Evolutionary conservation across 2,888 invertebrate species (phyloP).

Genomic region (Tipula helvola): DNA sequence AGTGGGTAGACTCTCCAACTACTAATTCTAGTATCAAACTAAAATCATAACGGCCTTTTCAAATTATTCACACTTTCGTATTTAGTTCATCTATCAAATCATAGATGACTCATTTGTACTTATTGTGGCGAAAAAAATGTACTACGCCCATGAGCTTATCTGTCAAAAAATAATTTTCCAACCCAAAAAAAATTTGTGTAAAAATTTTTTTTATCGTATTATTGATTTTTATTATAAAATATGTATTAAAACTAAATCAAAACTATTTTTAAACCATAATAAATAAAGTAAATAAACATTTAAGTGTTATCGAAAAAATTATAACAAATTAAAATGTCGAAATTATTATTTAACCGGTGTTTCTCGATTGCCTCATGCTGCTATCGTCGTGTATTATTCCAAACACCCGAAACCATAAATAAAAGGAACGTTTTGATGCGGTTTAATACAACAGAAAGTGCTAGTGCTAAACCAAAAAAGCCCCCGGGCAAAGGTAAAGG

Average conservation of each 20-base stretch:
- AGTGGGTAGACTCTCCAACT: too few species aligned
- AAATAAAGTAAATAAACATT: background rate
- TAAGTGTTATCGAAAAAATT: background rate
- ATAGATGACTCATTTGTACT: background rate
- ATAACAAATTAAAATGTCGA: background rate
- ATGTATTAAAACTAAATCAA: background rate
- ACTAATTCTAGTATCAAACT: too few species aligned
- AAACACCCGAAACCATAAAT: background rate
- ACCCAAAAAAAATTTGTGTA: background rate
- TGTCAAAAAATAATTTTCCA: background rate
- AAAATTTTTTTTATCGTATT: background rate
- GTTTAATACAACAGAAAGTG: background rate
- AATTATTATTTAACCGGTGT: background rate
- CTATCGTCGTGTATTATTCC: background rate
- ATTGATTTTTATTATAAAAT: background rate
- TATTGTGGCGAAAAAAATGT: background rate
- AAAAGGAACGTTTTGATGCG: background rate
- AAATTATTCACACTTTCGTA: background rate
- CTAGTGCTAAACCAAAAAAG: background rate
- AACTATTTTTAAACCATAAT: background rate
- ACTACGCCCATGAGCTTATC: background rate
- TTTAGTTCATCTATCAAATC: background rate
- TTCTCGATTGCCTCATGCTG: background rate
- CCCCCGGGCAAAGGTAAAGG: slow-evolving; percentile 34
- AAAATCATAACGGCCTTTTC: too few species aligned